phyloP scores from a whole-genome alignment of 2,113 vertebrate genomes.

The Tachycineta bicolor region DNA sequence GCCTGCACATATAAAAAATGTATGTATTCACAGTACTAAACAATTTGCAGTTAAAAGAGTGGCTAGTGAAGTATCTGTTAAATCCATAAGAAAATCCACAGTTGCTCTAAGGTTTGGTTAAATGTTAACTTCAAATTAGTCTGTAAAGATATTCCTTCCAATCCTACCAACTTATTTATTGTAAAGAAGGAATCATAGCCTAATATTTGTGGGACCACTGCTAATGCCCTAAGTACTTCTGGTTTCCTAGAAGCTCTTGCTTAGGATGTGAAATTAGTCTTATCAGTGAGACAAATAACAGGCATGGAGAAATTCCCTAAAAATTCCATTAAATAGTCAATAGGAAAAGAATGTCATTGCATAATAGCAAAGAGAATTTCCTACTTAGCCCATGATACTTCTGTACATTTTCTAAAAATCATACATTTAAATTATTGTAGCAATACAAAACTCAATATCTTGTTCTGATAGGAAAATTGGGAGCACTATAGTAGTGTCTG shows the following conservation, averaged over 20 bases:
- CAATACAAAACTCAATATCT: neutral
- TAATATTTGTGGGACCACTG: neutral
- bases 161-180: neutral
- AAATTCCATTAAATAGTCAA: neutral
- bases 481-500: neutral
- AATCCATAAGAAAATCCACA: neutral
- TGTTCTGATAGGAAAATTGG: neutral
- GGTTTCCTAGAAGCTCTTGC: neutral
- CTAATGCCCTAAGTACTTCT: neutral
- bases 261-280: neutral
- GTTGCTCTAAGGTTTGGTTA: neutral
- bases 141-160: neutral
- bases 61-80: neutral
- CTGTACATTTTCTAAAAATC: neutral
- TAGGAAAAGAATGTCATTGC: neutral
- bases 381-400: neutral
- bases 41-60: slow-evolving; percentile 23
- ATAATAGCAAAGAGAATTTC: neutral
- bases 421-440: neutral
- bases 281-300: neutral
- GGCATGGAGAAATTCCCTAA: neutral
- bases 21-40: neutral
- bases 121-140: neutral
- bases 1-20: neutral
- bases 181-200: neutral